Conservation (phyloP, 2,888 invertebrate species). For the Allolobophora icterica region DNA sequence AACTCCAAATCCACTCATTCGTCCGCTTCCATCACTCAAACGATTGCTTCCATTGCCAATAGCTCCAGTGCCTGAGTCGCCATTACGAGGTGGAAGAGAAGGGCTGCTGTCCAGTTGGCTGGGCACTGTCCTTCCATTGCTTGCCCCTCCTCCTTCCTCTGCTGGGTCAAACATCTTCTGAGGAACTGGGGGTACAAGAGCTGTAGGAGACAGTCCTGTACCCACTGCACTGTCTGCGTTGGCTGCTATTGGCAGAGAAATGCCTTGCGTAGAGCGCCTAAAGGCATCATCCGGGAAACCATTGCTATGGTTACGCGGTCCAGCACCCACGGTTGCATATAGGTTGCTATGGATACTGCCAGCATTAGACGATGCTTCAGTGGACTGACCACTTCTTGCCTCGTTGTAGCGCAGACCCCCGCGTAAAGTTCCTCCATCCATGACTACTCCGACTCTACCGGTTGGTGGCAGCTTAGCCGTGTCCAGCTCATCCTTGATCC, state of each 20-base stretch:
- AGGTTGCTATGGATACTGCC: constrained; percentile 26
- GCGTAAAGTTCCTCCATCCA: neutral
- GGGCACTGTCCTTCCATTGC: neutral
- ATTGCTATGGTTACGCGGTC: constrained; percentile 10
- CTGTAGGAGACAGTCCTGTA: neutral
- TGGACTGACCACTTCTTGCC: neutral
- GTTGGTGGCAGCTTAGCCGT: neutral
- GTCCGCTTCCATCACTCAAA: neutral
- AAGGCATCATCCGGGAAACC: neutral
- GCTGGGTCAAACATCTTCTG: constrained; percentile 23
- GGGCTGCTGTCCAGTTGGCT: constrained; percentile 27
- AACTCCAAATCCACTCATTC: neutral
- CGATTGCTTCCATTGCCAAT: neutral
- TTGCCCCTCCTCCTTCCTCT: constrained; percentile 29
- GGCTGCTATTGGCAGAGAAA: neutral
- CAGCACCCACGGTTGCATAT: constrained; percentile 2
- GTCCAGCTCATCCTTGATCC: constrained; percentile 32
- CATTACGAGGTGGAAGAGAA: constrained; percentile 34
- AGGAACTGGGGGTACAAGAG: constrained; percentile 26
- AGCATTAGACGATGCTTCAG: neutral
- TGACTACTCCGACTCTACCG: neutral
- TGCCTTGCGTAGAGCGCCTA: neutral
- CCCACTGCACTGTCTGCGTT: neutral
- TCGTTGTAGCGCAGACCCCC: neutral
- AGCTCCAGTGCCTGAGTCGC: neutral